A percentile compares a stretch with the other conserved stretches of the same genome.
These are phyloP conservation scores for Leptopterna dolabrata DNA, from an alignment of 2,888 invertebrate genomes.

Conservation along the genomic window DNA sequence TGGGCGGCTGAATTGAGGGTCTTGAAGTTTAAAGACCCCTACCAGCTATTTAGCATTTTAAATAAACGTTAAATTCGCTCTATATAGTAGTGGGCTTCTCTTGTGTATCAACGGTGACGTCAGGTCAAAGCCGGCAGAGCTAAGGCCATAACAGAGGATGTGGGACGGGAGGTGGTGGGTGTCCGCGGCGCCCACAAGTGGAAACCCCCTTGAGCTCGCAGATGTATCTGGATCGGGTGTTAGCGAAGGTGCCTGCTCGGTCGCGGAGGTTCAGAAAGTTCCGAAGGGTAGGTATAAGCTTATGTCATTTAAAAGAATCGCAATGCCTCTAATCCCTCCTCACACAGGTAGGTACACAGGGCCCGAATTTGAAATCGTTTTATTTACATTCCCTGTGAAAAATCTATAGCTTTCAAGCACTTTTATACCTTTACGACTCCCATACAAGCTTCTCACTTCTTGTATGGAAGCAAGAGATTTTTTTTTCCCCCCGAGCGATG, in stretches of 20 bases:
- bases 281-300: neutral
- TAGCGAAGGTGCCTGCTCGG: constrained; percentile 29
- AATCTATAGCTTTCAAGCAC: no score
- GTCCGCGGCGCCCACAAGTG: constrained; percentile 27
- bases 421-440: no score
- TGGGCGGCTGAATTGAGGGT: neutral
- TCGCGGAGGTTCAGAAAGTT: constrained; percentile 18
- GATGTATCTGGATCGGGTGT: constrained; percentile 40
- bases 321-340: neutral
- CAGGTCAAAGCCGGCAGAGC: neutral
- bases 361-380: no score
- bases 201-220: constrained; percentile 4
- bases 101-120: constrained; percentile 13
- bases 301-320: neutral
- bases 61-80: constrained; percentile 6
- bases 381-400: no score
- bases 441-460: no score
- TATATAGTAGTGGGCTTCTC: neutral
- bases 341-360: no score
- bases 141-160: neutral
- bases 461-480: no score
- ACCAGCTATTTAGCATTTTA: constrained; percentile 15
- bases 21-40: neutral
- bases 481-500: no score
- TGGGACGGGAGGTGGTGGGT: constrained; percentile 35